Base-by-base conservation (phyloP, 2,113 vertebrate genomes). In the Chrysemys picta region DNA sequence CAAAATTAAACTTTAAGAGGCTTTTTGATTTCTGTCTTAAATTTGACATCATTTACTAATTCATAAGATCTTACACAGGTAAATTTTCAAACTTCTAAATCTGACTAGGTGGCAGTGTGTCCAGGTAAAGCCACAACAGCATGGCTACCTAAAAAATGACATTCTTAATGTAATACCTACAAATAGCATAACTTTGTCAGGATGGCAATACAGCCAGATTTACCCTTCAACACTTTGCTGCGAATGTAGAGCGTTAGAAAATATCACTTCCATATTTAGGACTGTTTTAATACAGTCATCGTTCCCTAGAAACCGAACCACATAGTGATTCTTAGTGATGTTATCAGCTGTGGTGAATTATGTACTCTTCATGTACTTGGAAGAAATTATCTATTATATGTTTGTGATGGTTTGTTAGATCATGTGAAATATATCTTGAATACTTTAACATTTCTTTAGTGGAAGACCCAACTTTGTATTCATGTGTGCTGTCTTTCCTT, bases 401-500 rank as follows among this genome's bases (percentile, higher is more conserved):
- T 78, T 59, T 80, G 17, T 38, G 65, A 11, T 72, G 79, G 14
- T 49, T 83, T 80, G 7, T 84, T 80, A 27, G 10, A 31, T 19
- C 56, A 47, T 82, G 25, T 13, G 52, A 57, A 24, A 10, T 35
- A 27, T 27, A 31, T 13, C 82, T 69, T 65, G 82, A 76, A 87
- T 80, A 42, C 31, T 90, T 92, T 1, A 75, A 35, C 22, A 80
- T 81, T 75, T 76, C 49, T 10, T 85, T 53, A 50, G 5, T 72
- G 19, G 12, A 76, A 93, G 25, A 54, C 57, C 57, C 75, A 94
- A 50, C 72, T 90, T 89, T 42, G 47, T 84, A 25, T 94, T 76
- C 35, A 10, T 19, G 57, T 90, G 10, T 72, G 49, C 91, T 89
- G 59, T 89, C 81, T 86, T 88, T 90, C 80, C 72, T 89, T 57